Conservation (phyloP, 2,113 vertebrate species). For the Fulmarus glacialis region DNA sequence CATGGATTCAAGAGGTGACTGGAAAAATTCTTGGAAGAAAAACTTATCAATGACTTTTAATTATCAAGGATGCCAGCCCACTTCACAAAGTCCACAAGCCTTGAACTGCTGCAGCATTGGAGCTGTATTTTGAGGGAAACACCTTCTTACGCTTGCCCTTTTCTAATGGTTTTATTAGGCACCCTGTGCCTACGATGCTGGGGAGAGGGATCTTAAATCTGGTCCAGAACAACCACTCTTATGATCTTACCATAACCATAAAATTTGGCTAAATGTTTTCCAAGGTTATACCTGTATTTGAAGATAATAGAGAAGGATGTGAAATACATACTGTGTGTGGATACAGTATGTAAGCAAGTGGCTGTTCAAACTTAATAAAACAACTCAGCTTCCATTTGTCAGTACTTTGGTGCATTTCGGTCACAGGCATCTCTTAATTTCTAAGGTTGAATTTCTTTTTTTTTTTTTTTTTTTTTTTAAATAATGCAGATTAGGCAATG, state of each 20-base stretch:
- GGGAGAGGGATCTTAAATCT: background rate
- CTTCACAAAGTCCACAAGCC: background rate
- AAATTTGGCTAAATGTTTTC: background rate
- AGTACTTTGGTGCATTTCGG: background rate
- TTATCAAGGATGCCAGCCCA: rapidly evolving
- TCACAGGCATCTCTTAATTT: background rate
- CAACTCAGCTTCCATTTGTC: background rate
- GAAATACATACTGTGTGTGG: background rate
- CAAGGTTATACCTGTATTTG: background rate
- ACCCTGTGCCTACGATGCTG: background rate
- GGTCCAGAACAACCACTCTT: background rate
- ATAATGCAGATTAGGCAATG: background rate
- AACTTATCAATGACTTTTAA: background rate
- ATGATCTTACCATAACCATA: background rate
- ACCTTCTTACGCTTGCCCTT: background rate
- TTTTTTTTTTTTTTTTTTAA: background rate
- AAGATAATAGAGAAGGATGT: background rate
- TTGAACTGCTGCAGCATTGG: background rate
- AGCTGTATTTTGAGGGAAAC: background rate
- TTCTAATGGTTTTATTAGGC: background rate
- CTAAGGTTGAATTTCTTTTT: background rate
- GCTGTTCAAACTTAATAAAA: background rate
- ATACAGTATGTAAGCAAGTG: background rate
- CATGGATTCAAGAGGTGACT: background rate
- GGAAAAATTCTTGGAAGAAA: background rate